A percentile compares a stretch with the other conserved stretches of the same genome.
Conservation (phyloP, 2,113 vertebrate genomes). For the Hippocampus zosterae region DNA sequence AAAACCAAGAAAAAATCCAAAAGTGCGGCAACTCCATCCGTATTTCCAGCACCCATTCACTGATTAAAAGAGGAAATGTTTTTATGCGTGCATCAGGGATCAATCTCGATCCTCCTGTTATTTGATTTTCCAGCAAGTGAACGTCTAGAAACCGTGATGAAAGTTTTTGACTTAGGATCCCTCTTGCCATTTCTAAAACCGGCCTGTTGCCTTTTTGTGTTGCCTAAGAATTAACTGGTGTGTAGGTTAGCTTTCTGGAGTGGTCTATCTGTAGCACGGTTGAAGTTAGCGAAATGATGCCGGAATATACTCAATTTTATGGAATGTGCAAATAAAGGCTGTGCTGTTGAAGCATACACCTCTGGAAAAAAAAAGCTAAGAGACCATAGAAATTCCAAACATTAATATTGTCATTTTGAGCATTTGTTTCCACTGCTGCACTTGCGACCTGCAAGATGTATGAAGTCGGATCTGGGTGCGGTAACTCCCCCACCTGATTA, state of each 20-base stretch:
- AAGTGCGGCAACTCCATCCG: not conserved
- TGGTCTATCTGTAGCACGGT: not conserved
- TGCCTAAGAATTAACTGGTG: slow-evolving; percentile 1
- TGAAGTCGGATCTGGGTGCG: not conserved
- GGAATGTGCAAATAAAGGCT: not conserved
- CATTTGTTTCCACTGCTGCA: not conserved
- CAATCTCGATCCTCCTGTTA: not conserved
- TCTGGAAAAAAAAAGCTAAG: no score
- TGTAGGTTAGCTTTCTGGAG: slow-evolving; percentile 1
- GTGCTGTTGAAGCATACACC: not conserved
- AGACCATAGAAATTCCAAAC: no score
- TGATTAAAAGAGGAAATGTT: not conserved
- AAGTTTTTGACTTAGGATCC: not conserved
- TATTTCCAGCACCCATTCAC: not conserved
- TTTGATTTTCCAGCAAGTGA: not conserved
- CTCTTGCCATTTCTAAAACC: not conserved
- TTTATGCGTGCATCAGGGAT: not conserved
- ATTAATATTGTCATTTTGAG: not conserved
- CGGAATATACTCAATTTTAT: not conserved
- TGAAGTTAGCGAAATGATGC: not conserved
- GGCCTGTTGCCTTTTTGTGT: slow-evolving; percentile 2
- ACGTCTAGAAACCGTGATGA: not conserved
- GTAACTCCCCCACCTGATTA: not conserved
- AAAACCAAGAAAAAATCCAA: not conserved
- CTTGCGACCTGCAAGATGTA: not conserved